A percentile compares a stretch with the other conserved stretches of the same genome.
Conservation (phyloP, 1,140 invertebrate species). For the Pemphigus obesinymphae region DNA sequence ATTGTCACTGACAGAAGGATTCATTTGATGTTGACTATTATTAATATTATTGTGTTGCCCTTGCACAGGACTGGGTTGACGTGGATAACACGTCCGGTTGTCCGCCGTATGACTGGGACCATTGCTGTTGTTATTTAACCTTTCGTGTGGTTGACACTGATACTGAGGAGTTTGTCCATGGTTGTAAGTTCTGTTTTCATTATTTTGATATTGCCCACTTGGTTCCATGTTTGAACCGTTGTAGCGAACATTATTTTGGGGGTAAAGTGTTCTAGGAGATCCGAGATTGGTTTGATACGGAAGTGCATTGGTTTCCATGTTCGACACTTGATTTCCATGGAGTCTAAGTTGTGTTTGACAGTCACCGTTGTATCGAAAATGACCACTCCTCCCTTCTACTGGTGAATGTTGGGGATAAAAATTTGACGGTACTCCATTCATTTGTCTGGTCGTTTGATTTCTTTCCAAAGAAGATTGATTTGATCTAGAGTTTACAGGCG, state of each 20-base stretch:
- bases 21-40: background rate
- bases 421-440: background rate
- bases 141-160: constrained; percentile 4
- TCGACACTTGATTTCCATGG: background rate
- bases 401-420: constrained; percentile 19
- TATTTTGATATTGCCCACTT: background rate
- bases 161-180: background rate
- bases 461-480: constrained; percentile 33
- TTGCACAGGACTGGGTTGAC: constrained; percentile 10
- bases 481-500: constrained; percentile 10
- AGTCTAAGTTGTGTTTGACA: background rate
- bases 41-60: background rate
- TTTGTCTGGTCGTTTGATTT: background rate
- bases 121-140: background rate
- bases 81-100: background rate
- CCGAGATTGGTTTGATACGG: background rate
- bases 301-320: background rate
- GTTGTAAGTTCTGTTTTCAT: background rate
- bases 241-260: background rate
- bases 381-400: background rate
- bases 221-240: constrained; percentile 4
- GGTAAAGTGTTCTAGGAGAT: background rate
- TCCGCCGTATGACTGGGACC: background rate
- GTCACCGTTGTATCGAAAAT: constrained; percentile 19
- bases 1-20: background rate